These are phyloP conservation scores for Peromyscus californicus DNA, from an alignment of 2,113 vertebrate species.

Conservation along the genomic window DNA sequence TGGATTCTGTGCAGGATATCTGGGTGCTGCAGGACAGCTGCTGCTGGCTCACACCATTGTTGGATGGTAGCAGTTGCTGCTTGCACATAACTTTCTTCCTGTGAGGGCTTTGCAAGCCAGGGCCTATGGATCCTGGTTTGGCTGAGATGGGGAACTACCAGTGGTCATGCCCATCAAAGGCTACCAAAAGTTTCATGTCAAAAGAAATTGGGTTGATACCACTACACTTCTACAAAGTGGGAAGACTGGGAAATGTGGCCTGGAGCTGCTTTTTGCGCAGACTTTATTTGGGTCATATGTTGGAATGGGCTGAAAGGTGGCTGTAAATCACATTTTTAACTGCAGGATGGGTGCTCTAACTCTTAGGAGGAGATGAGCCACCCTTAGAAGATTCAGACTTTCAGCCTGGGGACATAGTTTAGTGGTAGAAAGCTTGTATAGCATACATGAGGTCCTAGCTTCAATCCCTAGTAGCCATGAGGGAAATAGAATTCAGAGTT, in stretches of 20 bases:
- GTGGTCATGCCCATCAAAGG: slow-evolving; percentile 93
- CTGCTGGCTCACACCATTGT: neutral
- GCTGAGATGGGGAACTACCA: slow-evolving; percentile 73
- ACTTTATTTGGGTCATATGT: slow-evolving; percentile 88
- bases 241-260: slow-evolving; percentile 89
- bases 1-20: neutral
- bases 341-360: slow-evolving; percentile 78
- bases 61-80: neutral
- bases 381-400: neutral
- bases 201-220: slow-evolving; percentile 90
- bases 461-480: neutral
- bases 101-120: neutral
- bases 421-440: neutral
- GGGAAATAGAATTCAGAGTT: neutral
- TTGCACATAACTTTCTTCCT: neutral
- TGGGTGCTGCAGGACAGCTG: neutral
- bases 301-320: slow-evolving; percentile 92
- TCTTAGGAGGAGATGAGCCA: slow-evolving; percentile 83
- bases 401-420: neutral
- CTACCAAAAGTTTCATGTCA: slow-evolving; percentile 86
- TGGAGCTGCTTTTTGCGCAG: slow-evolving; percentile 87
- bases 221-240: slow-evolving; percentile 94
- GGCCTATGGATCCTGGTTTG: neutral
- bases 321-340: slow-evolving; percentile 84
- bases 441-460: neutral